These are phyloP conservation scores for Spisula solida DNA, from an alignment of 2,888 invertebrate genomes.

Conservation along the genomic window DNA sequence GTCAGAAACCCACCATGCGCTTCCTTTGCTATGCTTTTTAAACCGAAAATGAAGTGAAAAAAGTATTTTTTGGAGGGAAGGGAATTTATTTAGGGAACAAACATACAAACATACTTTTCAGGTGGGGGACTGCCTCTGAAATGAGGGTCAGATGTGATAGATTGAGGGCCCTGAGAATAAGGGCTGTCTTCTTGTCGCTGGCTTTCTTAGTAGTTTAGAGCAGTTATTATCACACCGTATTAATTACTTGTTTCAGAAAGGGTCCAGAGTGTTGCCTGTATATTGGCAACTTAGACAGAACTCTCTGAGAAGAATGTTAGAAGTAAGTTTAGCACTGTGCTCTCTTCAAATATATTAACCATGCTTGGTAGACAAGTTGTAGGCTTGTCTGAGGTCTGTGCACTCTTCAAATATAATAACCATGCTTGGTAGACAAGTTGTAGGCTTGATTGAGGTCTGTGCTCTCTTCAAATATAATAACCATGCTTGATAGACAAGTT, in stretches of 20 bases:
- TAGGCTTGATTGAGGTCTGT: neutral
- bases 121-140: no score
- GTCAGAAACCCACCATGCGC: no score
- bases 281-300: slow-evolving; percentile 80
- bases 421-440: neutral
- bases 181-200: no score
- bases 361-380: neutral
- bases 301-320: slow-evolving; percentile 77
- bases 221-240: neutral
- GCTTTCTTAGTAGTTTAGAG: no score
- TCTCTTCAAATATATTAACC: neutral
- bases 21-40: no score
- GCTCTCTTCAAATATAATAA: neutral
- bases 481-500: neutral
- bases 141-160: no score
- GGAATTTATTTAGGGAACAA: no score
- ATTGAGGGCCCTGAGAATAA: no score
- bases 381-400: neutral
- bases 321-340: slow-evolving; percentile 79
- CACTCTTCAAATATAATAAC: neutral
- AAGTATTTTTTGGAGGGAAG: no score
- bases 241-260: slow-evolving; percentile 73
- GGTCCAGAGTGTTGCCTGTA: slow-evolving; percentile 78
- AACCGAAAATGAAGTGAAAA: no score
- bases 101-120: no score